phyloP scores from a whole-genome alignment of 1,140 invertebrate genomes.

The Gerris buenoi region DNA sequence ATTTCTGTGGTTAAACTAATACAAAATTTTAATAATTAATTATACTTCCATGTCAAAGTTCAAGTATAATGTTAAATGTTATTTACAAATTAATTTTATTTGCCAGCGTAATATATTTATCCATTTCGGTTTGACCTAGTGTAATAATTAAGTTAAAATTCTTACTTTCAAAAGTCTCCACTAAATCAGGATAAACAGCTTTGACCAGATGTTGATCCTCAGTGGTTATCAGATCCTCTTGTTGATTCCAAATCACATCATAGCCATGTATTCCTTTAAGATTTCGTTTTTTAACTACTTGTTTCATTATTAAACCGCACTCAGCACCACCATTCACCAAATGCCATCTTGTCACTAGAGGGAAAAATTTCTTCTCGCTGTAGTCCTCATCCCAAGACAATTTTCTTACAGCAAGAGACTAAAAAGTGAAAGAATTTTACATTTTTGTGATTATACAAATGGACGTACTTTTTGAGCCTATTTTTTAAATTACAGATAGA shows the following conservation, averaged over 20 bases:
- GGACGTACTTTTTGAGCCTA: no score
- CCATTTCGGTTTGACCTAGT: no score
- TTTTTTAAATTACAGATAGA: no score
- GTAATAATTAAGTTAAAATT: background rate
- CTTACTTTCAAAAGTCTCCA: constrained; percentile 37
- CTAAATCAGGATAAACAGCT: constrained; percentile 48
- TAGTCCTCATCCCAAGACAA: constrained; percentile 60
- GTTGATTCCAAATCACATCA: constrained; percentile 24
- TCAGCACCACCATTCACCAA: constrained; percentile 29
- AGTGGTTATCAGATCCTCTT: constrained; percentile 38
- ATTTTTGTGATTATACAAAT: no score
- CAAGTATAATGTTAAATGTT: no score
- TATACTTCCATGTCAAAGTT: no score
- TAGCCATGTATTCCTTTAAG: constrained; percentile 22
- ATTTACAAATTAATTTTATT: no score
- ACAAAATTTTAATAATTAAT: no score
- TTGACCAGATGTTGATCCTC: constrained; percentile 48
- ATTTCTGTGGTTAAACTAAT: no score
- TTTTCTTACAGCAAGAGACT: constrained; percentile 47
- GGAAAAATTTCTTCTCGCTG: constrained; percentile 59
- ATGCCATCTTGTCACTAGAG: constrained; percentile 57
- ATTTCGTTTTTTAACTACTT: constrained; percentile 19
- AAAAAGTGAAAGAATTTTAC: no score
- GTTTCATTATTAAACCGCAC: constrained; percentile 13
- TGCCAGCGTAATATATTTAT: no score